Conservation (phyloP, 2,113 vertebrate genomes). For the Butorides virescens region DNA sequence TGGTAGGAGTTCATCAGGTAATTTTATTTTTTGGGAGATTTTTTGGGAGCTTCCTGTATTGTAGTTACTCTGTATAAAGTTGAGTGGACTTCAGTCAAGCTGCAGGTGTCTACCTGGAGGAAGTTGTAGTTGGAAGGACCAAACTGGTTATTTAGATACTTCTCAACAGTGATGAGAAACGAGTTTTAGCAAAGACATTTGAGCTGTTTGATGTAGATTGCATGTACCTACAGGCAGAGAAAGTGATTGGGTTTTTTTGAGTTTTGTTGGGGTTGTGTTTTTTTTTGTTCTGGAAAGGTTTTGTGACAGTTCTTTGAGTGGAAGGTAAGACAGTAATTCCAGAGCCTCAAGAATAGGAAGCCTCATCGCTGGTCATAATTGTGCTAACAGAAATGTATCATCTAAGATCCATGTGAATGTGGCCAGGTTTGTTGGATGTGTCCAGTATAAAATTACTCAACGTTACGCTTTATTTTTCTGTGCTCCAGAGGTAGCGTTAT, state of each 20-base stretch:
- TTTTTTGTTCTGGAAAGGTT: background rate
- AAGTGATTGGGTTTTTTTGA: background rate
- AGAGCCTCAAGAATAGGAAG: background rate
- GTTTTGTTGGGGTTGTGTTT: background rate
- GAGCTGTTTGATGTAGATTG: background rate
- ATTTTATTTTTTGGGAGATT: background rate
- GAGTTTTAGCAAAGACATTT: background rate
- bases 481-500: background rate
- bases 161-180: background rate
- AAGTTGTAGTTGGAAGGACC: background rate
- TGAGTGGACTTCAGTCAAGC: background rate
- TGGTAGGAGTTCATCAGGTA: background rate
- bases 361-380: background rate
- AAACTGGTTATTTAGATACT: background rate
- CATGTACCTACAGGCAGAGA: background rate
- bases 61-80: background rate
- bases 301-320: background rate
- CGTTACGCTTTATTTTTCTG: background rate
- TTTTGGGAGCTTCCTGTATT: background rate
- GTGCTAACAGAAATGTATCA: background rate
- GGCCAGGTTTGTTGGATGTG: background rate
- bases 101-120: background rate
- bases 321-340: background rate
- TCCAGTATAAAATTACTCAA: background rate
- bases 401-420: fast-evolving